These are phyloP conservation scores for Pollimyrus isidori DNA, from an alignment of 2,113 vertebrate species.

Conservation along the genomic window DNA sequence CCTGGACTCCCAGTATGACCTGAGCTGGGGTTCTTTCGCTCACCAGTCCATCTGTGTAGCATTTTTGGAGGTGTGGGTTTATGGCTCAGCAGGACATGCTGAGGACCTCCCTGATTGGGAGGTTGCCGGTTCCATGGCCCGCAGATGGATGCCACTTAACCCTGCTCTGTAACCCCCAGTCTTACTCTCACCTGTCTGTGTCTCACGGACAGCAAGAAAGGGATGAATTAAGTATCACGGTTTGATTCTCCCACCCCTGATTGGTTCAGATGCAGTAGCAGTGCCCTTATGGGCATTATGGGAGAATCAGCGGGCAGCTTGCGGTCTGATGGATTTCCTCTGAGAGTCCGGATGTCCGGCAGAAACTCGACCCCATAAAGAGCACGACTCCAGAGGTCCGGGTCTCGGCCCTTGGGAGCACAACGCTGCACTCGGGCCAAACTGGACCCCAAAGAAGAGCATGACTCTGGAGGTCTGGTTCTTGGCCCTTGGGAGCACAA, in stretches of 20 bases:
- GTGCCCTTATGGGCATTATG: neutral
- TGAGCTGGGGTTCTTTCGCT: neutral
- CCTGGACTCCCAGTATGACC: neutral
- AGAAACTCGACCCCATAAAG: too few species aligned
- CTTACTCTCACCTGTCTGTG: neutral
- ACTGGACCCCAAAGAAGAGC: too few species aligned
- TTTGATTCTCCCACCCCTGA: neutral
- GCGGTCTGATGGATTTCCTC: neutral
- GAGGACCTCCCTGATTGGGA: neutral
- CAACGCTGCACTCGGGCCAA: too few species aligned
- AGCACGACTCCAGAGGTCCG: too few species aligned
- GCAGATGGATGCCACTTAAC: neutral
- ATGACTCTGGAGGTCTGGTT: too few species aligned
- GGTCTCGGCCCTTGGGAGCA: too few species aligned
- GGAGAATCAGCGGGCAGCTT: neutral
- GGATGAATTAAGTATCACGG: neutral
- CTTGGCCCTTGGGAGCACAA: too few species aligned
- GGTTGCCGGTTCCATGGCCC: neutral
- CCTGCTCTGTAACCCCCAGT: neutral
- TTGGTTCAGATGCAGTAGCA: neutral
- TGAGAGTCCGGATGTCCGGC: neutral
- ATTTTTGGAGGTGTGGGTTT: neutral
- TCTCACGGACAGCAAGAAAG: neutral
- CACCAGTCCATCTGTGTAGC: neutral
- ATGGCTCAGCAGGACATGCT: neutral